Evolutionary conservation across 1,140 invertebrate genomes (phyloP).

Genomic region (Druon quercuslanigerum): DNA sequence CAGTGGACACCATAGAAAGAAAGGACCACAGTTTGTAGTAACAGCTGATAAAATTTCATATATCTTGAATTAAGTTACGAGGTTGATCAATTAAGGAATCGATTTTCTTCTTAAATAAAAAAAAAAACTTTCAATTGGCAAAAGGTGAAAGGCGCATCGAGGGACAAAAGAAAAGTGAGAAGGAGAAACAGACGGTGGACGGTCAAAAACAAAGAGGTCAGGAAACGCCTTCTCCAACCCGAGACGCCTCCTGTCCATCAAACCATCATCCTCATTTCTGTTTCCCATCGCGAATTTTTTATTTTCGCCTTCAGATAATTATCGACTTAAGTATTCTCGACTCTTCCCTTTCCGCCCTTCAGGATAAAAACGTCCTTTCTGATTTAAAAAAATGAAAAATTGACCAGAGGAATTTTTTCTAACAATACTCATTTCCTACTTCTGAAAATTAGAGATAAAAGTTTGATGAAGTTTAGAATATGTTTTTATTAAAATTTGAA

Average conservation of each 20-base stretch:
- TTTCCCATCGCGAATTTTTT: slow-evolving; percentile 74
- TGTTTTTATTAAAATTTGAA: too few species aligned
- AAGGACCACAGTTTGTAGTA: too few species aligned
- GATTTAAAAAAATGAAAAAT: not conserved
- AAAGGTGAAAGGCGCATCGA: not conserved
- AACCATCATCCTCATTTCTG: slow-evolving; percentile 67
- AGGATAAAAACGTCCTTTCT: not conserved
- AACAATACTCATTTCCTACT: too few species aligned
- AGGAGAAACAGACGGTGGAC: slow-evolving; percentile 62
- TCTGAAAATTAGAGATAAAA: too few species aligned
- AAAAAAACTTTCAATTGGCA: not conserved
- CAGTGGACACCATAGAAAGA: too few species aligned
- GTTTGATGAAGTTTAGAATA: too few species aligned
- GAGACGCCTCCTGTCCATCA: slow-evolving; percentile 72
- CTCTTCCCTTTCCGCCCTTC: not conserved
- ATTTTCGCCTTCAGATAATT: slow-evolving; percentile 14
- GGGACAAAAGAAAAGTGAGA: slow-evolving; percentile 38
- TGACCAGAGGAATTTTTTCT: too few species aligned
- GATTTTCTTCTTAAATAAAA: not conserved
- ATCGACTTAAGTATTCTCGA: slow-evolving; percentile 2
- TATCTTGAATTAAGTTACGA: too few species aligned
- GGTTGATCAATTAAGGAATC: too few species aligned
- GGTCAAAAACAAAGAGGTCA: slow-evolving; percentile 58
- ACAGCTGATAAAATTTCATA: too few species aligned
- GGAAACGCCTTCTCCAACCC: slow-evolving; percentile 63